Evolutionary conservation across 2,888 invertebrate genomes (phyloP).

Genomic region (Augochlorella aurata): DNA sequence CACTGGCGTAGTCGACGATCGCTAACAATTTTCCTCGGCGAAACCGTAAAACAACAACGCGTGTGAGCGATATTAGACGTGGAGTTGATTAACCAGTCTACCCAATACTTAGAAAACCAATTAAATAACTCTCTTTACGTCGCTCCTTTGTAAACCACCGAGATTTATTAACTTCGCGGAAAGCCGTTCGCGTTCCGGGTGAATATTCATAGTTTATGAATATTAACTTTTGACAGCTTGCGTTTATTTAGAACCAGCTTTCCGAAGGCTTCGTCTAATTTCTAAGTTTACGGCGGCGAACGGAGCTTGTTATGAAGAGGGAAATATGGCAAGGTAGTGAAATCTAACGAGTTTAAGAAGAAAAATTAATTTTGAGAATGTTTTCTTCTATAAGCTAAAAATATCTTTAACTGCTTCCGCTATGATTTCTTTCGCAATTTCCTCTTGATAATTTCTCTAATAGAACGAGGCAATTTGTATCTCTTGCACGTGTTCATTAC

Average conservation of each 20-base stretch:
- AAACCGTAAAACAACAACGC: background rate
- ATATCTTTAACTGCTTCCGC: background rate
- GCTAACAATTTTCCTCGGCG: conserved; percentile 19
- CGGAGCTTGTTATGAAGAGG: background rate
- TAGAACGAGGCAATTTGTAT: no score
- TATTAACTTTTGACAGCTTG: background rate
- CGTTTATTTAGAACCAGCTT: background rate
- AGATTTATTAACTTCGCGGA: background rate
- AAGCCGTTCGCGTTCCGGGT: background rate
- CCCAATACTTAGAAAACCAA: background rate
- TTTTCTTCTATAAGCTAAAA: background rate
- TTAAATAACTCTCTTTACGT: background rate
- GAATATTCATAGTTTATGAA: background rate
- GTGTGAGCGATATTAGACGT: background rate
- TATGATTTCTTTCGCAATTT: no score
- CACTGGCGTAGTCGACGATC: background rate
- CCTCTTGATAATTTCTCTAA: no score
- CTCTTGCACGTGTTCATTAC: no score
- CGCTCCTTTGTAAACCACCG: background rate
- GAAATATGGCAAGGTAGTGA: background rate
- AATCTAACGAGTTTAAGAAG: background rate
- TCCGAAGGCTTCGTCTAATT: background rate
- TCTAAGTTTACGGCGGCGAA: background rate
- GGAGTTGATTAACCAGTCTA: background rate
- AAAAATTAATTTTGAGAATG: background rate